A percentile compares a stretch with the other conserved stretches of the same genome.
These are phyloP conservation scores for Drosophila pruinosa DNA, from an alignment of 1,140 invertebrate genomes.

Conservation along the genomic window DNA sequence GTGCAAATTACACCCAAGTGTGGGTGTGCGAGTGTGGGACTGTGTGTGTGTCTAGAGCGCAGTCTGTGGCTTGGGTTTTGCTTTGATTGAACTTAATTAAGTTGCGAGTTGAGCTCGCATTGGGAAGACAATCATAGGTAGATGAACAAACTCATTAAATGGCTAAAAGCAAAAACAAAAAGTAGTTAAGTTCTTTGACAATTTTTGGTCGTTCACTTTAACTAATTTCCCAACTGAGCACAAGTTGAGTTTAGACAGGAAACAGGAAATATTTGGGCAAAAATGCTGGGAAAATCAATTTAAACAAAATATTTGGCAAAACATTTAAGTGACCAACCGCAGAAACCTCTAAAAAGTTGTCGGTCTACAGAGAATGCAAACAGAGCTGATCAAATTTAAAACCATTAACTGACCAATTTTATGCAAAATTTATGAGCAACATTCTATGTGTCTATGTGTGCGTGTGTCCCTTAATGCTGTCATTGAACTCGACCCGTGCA, in stretches of 20 bases:
- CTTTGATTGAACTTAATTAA: constrained; percentile 62
- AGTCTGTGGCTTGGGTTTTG: constrained; percentile 50
- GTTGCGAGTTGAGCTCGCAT: constrained; percentile 17
- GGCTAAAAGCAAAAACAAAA: not conserved
- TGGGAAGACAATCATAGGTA: not conserved
- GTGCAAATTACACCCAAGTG: constrained; percentile 39
- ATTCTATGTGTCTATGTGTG: not conserved
- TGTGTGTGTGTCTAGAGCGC: not conserved
- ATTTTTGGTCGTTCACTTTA: not conserved
- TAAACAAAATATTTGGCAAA: constrained; percentile 25
- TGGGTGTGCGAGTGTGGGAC: constrained; percentile 12
- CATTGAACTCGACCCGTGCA: constrained; percentile 14
- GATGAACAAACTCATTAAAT: not conserved
- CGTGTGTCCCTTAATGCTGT: constrained; percentile 28
- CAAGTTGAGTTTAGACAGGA: not conserved
- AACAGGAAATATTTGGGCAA: not conserved
- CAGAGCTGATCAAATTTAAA: constrained; percentile 42
- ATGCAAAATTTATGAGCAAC: constrained; percentile 47
- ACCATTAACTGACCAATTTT: constrained; percentile 48
- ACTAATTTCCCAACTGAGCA: not conserved
- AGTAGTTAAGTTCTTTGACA: not conserved
- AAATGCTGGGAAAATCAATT: constrained; percentile 20
- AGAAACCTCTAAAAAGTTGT: constrained; percentile 26
- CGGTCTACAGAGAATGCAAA: constrained; percentile 5
- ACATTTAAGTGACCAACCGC: constrained; percentile 29